Conservation (phyloP, 2,113 vertebrate genomes). For the Aspidoscelis tigris region DNA sequence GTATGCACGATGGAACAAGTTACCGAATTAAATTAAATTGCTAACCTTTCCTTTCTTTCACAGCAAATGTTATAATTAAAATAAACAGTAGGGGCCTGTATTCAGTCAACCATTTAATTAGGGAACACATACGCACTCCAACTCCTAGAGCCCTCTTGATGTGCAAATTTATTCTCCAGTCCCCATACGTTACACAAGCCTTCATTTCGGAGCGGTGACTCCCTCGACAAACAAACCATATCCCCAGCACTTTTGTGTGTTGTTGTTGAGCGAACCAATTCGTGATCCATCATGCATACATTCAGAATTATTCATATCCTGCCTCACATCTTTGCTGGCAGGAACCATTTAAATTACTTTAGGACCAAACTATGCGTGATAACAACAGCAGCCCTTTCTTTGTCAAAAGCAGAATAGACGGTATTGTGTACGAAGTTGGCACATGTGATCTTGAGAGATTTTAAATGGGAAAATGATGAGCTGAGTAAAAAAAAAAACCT, state of each 20-base stretch:
- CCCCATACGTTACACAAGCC: slow-evolving; percentile 6
- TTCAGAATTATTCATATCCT: slow-evolving; percentile 4
- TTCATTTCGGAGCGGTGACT: slow-evolving; percentile 10
- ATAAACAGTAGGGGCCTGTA: slow-evolving; percentile 9
- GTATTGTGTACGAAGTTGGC: not conserved
- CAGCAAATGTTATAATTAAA: slow-evolving; percentile 30
- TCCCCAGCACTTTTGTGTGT: not conserved
- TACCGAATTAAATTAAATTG: slow-evolving; percentile 16
- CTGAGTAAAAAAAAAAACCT: too few species aligned
- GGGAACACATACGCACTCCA: slow-evolving; percentile 6
- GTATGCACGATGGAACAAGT: slow-evolving; percentile 19
- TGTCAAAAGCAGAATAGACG: not conserved
- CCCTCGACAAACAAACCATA: not conserved
- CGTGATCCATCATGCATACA: not conserved
- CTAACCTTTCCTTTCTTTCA: slow-evolving; percentile 17
- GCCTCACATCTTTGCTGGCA: not conserved
- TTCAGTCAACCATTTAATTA: slow-evolving; percentile 32
- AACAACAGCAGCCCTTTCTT: too few species aligned
- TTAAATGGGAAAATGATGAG: not conserved
- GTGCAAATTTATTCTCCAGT: slow-evolving; percentile 10
- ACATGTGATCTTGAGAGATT: not conserved
- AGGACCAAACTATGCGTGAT: not conserved
- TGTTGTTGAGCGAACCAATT: not conserved
- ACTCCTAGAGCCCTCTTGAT: not conserved
- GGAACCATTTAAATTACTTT: not conserved